phyloP scores from a whole-genome alignment of 2,797 vertebrate genomes.

The Sebastes reedi region DNA sequence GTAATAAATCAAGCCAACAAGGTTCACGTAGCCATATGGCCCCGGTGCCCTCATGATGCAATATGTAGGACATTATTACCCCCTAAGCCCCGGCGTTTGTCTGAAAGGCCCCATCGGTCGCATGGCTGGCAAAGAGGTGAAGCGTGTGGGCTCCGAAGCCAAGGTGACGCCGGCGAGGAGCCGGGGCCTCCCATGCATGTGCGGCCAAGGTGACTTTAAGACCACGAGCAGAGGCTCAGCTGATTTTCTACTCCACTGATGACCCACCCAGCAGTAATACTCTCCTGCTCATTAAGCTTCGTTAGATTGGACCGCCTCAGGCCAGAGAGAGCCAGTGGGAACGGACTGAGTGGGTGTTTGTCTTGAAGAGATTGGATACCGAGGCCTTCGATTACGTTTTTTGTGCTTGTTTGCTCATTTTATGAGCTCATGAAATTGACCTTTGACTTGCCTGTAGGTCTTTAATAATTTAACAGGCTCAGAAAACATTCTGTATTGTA shows the following conservation, averaged over 20 bases:
- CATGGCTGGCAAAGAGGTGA: slow-evolving; percentile 37
- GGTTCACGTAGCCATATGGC: slow-evolving; percentile 44
- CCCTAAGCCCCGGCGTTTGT: slow-evolving; percentile 35
- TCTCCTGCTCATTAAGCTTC: slow-evolving; percentile 48
- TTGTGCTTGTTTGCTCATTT: neutral
- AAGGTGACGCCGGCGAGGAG: slow-evolving; percentile 37
- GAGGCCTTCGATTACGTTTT: neutral
- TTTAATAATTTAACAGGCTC: neutral
- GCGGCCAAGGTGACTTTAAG: slow-evolving; percentile 62
- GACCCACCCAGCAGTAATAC: slow-evolving; percentile 35
- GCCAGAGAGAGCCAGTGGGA: neutral
- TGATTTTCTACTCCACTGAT: slow-evolving; percentile 33
- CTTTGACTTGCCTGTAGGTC: neutral
- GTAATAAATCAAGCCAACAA: slow-evolving; percentile 69
- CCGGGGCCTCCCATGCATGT: neutral
- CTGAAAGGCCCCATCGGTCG: slow-evolving; percentile 17
- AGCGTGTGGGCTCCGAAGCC: slow-evolving; percentile 14
- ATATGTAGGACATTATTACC: slow-evolving; percentile 57
- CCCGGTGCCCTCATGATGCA: slow-evolving; percentile 45
- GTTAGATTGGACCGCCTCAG: slow-evolving; percentile 27
- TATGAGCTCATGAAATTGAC: neutral
- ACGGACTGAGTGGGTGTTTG: slow-evolving; percentile 6
- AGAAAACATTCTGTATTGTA: neutral
- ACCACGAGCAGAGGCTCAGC: neutral
- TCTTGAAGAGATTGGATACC: neutral